phyloP scores from a whole-genome alignment of 2,113 vertebrate species.

The Poecilia latipinna region DNA sequence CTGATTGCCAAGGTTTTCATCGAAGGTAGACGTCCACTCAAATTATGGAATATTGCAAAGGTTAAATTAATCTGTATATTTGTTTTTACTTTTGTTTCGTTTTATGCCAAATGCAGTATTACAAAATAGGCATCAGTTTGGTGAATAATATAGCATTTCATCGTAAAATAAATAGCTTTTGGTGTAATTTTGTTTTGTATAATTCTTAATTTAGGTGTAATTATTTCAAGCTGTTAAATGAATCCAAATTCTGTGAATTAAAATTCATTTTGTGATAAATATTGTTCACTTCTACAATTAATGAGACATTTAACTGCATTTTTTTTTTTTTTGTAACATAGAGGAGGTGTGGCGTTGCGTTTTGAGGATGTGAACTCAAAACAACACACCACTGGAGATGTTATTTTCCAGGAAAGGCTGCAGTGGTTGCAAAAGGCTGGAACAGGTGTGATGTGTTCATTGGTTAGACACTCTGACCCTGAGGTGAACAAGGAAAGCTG shows the following conservation, averaged over 20 bases:
- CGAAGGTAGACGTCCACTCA: not conserved
- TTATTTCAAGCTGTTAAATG: not conserved
- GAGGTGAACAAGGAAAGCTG: slow-evolving; percentile 39
- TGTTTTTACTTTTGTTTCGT: not conserved
- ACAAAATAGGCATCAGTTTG: not conserved
- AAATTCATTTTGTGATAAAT: not conserved
- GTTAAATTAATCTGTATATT: not conserved
- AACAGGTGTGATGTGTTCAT: slow-evolving; percentile 56
- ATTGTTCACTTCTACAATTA: not conserved
- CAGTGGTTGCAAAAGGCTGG: slow-evolving; percentile 24
- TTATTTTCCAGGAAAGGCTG: slow-evolving; percentile 32
- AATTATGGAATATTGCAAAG: not conserved
- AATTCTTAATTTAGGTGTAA: not conserved
- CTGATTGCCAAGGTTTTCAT: too few species aligned
- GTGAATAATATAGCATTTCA: too few species aligned
- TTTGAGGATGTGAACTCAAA: not conserved
- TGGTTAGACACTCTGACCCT: slow-evolving; percentile 54
- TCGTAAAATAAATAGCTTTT: too few species aligned
- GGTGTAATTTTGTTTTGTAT: not conserved
- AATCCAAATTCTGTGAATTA: not conserved
- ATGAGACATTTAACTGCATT: slow-evolving; percentile 1
- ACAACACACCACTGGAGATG: slow-evolving; percentile 1
- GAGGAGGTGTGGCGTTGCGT: not conserved
- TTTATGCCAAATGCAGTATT: too few species aligned
- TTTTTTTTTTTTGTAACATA: not conserved